Evolutionary conservation across 2,797 vertebrate species (phyloP).

Genomic region (Malacoraja senta): DNA sequence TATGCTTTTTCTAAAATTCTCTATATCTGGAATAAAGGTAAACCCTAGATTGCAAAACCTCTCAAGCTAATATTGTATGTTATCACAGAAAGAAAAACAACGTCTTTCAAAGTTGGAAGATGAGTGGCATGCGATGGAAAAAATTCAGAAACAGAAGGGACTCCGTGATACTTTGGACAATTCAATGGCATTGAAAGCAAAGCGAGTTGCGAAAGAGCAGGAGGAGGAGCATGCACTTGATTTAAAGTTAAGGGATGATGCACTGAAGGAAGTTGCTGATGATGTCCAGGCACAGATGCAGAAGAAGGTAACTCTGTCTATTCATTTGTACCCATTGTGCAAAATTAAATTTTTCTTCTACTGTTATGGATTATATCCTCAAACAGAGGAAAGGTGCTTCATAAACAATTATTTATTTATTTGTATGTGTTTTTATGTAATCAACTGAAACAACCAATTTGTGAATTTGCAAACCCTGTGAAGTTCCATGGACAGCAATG

Average conservation of each 20-base stretch:
- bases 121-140: constrained; percentile 54
- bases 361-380: background rate
- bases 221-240: constrained; percentile 65
- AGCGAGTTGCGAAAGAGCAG: constrained; percentile 56
- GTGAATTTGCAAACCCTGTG: background rate
- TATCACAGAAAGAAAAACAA: constrained; percentile 57
- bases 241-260: constrained; percentile 60
- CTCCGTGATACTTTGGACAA: constrained; percentile 55
- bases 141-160: constrained; percentile 50
- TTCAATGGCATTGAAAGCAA: constrained; percentile 61
- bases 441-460: background rate
- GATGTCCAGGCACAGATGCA: constrained; percentile 54
- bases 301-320: constrained; percentile 61
- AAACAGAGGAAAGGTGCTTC: background rate
- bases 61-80: background rate
- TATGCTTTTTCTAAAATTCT: background rate
- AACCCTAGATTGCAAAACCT: background rate
- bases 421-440: background rate
- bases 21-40: background rate
- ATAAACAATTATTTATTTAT: background rate
- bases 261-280: constrained; percentile 52
- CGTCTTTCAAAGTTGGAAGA: constrained; percentile 56
- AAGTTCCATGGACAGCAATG: background rate
- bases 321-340: background rate
- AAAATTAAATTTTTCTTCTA: background rate